Evolutionary conservation across 2,888 invertebrate species (phyloP).

Genomic region (Latrodectus elegans): DNA sequence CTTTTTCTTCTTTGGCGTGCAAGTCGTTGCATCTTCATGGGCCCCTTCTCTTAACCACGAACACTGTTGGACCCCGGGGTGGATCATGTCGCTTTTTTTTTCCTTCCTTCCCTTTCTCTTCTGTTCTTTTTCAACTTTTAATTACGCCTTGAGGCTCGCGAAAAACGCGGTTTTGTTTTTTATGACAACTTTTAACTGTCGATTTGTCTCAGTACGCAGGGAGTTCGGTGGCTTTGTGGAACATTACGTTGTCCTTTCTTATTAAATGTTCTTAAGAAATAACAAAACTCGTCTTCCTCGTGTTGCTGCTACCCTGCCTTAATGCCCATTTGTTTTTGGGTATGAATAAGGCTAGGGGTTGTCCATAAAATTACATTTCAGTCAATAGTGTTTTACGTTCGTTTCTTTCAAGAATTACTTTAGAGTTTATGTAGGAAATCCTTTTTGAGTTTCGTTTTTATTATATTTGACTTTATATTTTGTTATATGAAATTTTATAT

Average conservation of each 20-base stretch:
- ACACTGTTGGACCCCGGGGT: slow-evolving; percentile 32
- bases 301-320: slow-evolving; percentile 31
- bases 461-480: too few species aligned
- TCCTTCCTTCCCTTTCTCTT: slow-evolving; percentile 47
- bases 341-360: slow-evolving; percentile 4
- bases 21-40: slow-evolving; percentile 36
- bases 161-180: slow-evolving; percentile 35
- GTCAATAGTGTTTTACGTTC: background rate
- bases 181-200: slow-evolving; percentile 27
- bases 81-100: slow-evolving; percentile 54
- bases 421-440: background rate
- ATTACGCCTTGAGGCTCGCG: slow-evolving; percentile 45
- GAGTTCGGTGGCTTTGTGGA: slow-evolving; percentile 41
- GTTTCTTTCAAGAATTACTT: background rate
- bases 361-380: slow-evolving; percentile 27
- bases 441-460: too few species aligned
- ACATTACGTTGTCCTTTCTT: slow-evolving; percentile 17
- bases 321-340: slow-evolving; percentile 30
- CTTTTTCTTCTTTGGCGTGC: slow-evolving; percentile 38
- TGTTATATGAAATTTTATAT: too few species aligned
- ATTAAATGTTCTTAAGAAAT: slow-evolving; percentile 32
- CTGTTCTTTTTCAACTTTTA: slow-evolving; percentile 55
- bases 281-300: slow-evolving; percentile 19
- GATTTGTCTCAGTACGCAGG: slow-evolving; percentile 19
- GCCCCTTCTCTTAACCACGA: background rate